Conservation (phyloP, 2,797 vertebrate genomes). For the Gobio occitaniae region DNA sequence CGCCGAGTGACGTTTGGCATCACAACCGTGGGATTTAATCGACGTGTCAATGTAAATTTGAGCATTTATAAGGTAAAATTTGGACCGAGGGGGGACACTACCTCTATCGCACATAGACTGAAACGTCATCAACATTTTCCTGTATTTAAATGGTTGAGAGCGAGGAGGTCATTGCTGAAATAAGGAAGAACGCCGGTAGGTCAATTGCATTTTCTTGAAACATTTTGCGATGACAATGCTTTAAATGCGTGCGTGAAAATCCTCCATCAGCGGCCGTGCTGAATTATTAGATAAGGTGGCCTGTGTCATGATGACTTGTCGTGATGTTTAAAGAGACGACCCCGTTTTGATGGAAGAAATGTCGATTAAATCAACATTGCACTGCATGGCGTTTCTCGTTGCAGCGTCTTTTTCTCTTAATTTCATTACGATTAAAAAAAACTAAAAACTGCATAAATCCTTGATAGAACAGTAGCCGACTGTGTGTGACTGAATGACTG, state of each 20-base stretch:
- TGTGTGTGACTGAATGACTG: neutral
- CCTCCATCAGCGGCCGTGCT: conserved; percentile 14
- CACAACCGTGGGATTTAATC: neutral
- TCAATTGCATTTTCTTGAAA: conserved; percentile 58
- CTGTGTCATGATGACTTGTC: conserved; percentile 40
- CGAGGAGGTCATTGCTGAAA: conserved; percentile 76
- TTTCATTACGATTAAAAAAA: conserved; percentile 40
- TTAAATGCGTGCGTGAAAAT: conserved; percentile 32
- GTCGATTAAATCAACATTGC: conserved; percentile 35
- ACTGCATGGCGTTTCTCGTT: conserved; percentile 27
- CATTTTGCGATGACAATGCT: conserved; percentile 7
- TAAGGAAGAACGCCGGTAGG: conserved; percentile 70
- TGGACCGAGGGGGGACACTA: conserved; percentile 73
- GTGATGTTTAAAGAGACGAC: conserved; percentile 24
- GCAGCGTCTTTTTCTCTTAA: conserved; percentile 37
- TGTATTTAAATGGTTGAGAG: conserved; percentile 77
- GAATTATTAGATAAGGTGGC: conserved; percentile 40
- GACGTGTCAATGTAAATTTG: conserved; percentile 53
- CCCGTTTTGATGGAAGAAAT: conserved; percentile 6
- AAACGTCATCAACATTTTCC: conserved; percentile 82
- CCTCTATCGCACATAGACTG: conserved; percentile 73
- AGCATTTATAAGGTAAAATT: conserved; percentile 64
- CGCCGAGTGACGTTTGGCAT: neutral
- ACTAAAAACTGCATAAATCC: conserved; percentile 46
- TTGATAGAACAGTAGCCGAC: no score